A percentile compares a stretch with the other conserved stretches of the same genome.
Conservation (phyloP, 2,888 invertebrate species). For the Nemotelus pantherinus region DNA sequence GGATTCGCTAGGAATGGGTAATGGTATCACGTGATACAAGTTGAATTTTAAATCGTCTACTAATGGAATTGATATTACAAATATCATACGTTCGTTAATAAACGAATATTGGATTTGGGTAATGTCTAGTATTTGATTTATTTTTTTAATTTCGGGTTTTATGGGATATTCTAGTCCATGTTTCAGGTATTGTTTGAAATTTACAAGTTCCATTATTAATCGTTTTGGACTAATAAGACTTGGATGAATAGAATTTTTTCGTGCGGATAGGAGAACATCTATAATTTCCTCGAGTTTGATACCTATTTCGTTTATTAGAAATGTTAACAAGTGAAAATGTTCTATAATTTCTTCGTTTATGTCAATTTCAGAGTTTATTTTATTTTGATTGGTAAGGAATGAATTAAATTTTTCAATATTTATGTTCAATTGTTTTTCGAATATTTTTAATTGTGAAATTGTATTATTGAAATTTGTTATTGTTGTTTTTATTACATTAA, state of each 20-base stretch:
- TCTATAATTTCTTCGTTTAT: conserved; percentile 2
- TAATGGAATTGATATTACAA: no score
- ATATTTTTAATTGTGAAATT: not conserved
- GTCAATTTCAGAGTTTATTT: not conserved
- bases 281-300: conserved; percentile 46
- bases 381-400: not conserved
- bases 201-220: conserved; percentile 44
- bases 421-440: not conserved
- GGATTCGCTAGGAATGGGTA: no score
- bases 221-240: conserved; percentile 49
- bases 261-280: conserved; percentile 49
- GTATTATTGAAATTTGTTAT: conserved; percentile 5
- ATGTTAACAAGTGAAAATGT: conserved; percentile 45
- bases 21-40: no score
- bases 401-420: not conserved
- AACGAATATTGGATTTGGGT: not conserved
- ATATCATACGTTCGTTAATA: no score
- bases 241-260: conserved; percentile 51
- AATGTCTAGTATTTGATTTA: not conserved
- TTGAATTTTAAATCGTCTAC: no score
- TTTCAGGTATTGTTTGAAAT: not conserved
- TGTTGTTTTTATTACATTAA: not conserved
- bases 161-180: conserved; percentile 16
- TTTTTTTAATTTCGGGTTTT: not conserved
- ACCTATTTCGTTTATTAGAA: conserved; percentile 46